Evolutionary conservation across 2,113 vertebrate species (phyloP), one percentile per base, ranked within the genome.

Genomic region (Sylvilagus bachmani): DNA sequence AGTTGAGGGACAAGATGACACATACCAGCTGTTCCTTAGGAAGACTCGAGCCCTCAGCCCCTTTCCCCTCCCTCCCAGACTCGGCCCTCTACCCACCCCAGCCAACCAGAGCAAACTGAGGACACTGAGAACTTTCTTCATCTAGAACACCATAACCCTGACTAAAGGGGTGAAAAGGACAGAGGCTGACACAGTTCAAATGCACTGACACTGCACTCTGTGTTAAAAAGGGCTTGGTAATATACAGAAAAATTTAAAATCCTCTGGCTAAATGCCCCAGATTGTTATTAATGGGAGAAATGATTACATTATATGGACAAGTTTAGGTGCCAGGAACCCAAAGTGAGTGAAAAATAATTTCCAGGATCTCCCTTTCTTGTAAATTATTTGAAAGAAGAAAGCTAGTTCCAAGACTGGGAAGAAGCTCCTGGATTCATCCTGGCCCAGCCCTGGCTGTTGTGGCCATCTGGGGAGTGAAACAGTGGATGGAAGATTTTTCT

Each of bases 211-310:
- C 17, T 53, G n/a, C 69, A 62, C 6, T n/a, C 22, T 44, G 2
- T 33, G 73, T 27, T 58, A 44, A 71, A 62, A 71, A 11, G 81
- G 24, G 61, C 2, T 75, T 77, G 62, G 31, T 36, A 29, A 10
- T 79, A 2, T 58, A 78, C 4, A 55, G 82, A n/a, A 73, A 44
- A 4, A 36, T 51, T 79, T 49, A 64, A 80, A 58, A 22, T 25
- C 61, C 25, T 86, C 75, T 82, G n/a, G 75, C 44, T 67, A 71
- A 67, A 55, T 36, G 49, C 64, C 86, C 55, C 5, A 77, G 44
- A 93, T 67, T 49, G 33, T 22, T 79, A 51, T 25, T n/a, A 58
- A 33, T 55, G n/a, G 58, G 74, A n/a, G 19, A 89, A 90, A 79
- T 21, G 69, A 55, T 24, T 83, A 73, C 9, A n/a, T 38, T 70